These are phyloP conservation scores for Thripadectes ignobilis DNA, from an alignment of 2,797 vertebrate genomes.

Conservation along the genomic window DNA sequence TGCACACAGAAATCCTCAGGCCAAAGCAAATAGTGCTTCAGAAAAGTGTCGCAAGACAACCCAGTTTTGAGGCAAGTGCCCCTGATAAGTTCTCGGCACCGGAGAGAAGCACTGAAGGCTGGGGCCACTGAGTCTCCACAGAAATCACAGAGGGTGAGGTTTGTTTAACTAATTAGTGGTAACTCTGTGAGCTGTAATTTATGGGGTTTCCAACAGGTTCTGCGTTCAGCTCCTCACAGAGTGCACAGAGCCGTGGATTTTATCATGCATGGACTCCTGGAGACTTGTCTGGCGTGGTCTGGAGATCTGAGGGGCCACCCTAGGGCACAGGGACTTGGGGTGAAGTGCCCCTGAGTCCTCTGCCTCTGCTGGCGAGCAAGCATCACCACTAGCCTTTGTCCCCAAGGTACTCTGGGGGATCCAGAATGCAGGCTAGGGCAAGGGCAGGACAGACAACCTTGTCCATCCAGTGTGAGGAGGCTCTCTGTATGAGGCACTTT, in stretches of 20 bases:
- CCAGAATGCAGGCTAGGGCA: not conserved
- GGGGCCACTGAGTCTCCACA: not conserved
- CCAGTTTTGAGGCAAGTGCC: not conserved
- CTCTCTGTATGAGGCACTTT: accelerated
- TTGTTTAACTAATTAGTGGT: not conserved
- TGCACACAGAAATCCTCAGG: not conserved
- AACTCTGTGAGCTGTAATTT: not conserved
- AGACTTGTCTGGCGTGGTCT: not conserved
- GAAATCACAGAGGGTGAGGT: not conserved
- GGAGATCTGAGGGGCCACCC: not conserved
- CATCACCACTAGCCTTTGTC: not conserved
- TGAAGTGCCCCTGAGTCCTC: not conserved
- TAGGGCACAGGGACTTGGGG: accelerated
- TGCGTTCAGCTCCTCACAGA: not conserved
- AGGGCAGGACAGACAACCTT: not conserved
- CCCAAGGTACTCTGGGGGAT: accelerated
- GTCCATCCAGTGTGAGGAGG: not conserved
- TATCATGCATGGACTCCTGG: not conserved
- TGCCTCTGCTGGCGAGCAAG: not conserved
- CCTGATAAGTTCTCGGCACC: not conserved
- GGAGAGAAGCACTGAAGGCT: not conserved
- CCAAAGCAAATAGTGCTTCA: conserved; percentile 1
- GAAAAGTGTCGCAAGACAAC: not conserved
- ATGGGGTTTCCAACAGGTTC: not conserved
- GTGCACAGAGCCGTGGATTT: not conserved